These are phyloP conservation scores for Aproaerema taeniolella DNA, from an alignment of 2,888 invertebrate species.

Conservation along the genomic window DNA sequence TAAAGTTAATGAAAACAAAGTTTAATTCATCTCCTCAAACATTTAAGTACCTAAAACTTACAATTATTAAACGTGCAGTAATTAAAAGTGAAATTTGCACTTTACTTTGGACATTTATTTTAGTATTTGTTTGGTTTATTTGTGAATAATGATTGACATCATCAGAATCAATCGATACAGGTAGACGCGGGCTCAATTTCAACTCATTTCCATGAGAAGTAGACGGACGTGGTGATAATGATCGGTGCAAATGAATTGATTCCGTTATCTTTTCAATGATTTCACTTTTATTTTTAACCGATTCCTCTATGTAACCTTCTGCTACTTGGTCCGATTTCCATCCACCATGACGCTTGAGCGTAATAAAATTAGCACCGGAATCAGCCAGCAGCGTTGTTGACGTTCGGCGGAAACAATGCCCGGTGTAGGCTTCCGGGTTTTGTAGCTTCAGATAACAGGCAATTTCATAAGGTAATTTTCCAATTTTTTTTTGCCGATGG, in stretches of 20 bases:
- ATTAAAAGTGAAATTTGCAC: too few relatives aligned
- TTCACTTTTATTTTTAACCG: constrained; percentile 12
- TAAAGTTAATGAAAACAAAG: too few relatives aligned
- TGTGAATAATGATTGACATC: too few relatives aligned
- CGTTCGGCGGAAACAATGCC: not conserved
- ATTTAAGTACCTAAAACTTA: too few relatives aligned
- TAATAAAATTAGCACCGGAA: constrained; percentile 11
- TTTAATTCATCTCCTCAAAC: too few relatives aligned
- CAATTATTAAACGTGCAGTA: too few relatives aligned
- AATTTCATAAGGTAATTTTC: too few relatives aligned
- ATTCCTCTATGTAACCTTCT: constrained; percentile 17
- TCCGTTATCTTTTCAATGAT: constrained; percentile 1
- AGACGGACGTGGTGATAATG: not conserved
- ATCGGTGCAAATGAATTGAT: not conserved
- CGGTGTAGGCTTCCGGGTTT: not conserved
- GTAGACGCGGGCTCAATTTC: too few relatives aligned
- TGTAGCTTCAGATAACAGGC: not conserved
- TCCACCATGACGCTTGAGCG: constrained; percentile 17
- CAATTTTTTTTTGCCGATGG: not conserved
- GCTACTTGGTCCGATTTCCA: constrained; percentile 16
- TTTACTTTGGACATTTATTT: too few relatives aligned
- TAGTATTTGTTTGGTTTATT: too few relatives aligned
- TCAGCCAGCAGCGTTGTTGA: not conserved
- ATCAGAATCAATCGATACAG: too few relatives aligned
- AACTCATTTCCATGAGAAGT: too few relatives aligned